These are phyloP conservation scores for Grallaria varia DNA, from an alignment of 2,113 vertebrate species.

Conservation along the genomic window DNA sequence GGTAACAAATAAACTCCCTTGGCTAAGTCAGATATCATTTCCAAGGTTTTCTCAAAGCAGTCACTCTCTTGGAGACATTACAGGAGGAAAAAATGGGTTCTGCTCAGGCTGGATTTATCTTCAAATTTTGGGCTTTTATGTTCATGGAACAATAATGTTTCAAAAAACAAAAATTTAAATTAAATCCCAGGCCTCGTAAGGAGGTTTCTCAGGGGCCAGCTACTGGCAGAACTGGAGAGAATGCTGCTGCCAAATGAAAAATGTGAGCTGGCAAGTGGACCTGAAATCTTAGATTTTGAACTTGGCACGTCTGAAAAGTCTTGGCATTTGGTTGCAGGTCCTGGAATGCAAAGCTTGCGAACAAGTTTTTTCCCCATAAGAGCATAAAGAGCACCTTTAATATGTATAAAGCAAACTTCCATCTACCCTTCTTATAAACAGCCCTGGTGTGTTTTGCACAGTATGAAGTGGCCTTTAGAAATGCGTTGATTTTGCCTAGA, in stretches of 20 bases:
- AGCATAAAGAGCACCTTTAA: background rate
- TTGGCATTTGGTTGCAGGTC: slow-evolving; percentile 1
- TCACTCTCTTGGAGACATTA: background rate
- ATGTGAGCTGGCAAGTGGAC: slow-evolving; percentile 43
- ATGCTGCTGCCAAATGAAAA: slow-evolving; percentile 47
- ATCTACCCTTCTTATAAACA: background rate
- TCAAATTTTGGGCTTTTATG: slow-evolving; percentile 59
- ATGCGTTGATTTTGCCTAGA: background rate
- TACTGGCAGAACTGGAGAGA: slow-evolving; percentile 50
- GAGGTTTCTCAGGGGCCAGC: slow-evolving; percentile 5
- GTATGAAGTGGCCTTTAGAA: background rate
- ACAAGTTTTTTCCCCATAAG: background rate
- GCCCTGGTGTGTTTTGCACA: background rate
- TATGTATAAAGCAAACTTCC: background rate
- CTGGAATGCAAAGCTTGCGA: background rate
- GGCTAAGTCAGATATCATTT: slow-evolving; percentile 15
- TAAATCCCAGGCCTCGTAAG: slow-evolving; percentile 55
- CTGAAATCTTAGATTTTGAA: slow-evolving; percentile 52
- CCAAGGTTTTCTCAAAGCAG: slow-evolving; percentile 14
- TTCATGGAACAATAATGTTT: slow-evolving; percentile 50
- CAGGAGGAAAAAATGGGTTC: slow-evolving; percentile 14
- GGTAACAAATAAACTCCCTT: slow-evolving; percentile 29
- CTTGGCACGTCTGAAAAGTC: background rate
- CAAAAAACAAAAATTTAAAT: slow-evolving; percentile 55
- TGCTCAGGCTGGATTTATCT: slow-evolving; percentile 45